phyloP scores from a whole-genome alignment of 2,888 invertebrate genomes.

The Helobdella robusta region DNA sequence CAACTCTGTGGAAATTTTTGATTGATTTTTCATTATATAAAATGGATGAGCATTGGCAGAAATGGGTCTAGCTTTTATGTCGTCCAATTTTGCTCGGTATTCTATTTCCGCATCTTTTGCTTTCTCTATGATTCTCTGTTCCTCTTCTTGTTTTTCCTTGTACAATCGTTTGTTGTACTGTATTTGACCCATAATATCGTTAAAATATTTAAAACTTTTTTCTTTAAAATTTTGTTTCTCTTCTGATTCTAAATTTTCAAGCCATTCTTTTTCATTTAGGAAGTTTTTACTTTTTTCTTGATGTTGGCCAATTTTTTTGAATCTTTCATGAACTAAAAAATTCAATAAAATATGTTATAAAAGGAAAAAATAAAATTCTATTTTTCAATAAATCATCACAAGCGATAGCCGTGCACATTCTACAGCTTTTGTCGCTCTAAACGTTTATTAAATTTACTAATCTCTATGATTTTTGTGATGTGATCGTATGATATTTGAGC shows the following conservation, averaged over 20 bases:
- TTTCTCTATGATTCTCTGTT: constrained; percentile 37
- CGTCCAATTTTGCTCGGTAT: constrained; percentile 41
- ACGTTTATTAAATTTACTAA: too few relatives aligned
- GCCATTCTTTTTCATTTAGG: constrained; percentile 40
- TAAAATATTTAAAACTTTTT: constrained; percentile 39
- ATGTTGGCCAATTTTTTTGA: constrained; percentile 38
- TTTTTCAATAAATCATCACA: too few relatives aligned
- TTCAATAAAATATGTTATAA: constrained; percentile 38
- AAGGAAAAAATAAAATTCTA: too few relatives aligned
- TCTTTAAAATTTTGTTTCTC: constrained; percentile 36
- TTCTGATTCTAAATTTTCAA: constrained; percentile 41
- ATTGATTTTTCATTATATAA: too few relatives aligned
- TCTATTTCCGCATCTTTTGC: constrained; percentile 45
- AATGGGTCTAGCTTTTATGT: constrained; percentile 42
- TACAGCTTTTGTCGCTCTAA: too few relatives aligned
- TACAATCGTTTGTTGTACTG: constrained; percentile 40
- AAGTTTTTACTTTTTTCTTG: constrained; percentile 45
- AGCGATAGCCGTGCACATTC: too few relatives aligned
- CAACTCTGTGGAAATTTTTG: too few relatives aligned
- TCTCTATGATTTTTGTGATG: too few relatives aligned
- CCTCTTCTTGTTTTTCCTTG: constrained; percentile 35
- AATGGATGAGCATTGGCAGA: too few relatives aligned
- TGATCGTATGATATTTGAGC: too few relatives aligned
- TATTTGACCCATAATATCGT: constrained; percentile 45
- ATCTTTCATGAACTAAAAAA: constrained; percentile 39